A percentile compares a stretch with the other conserved stretches of the same genome.
These are phyloP conservation scores for Hedychridium roseum DNA, from an alignment of 2,888 invertebrate genomes.

Conservation along the genomic window DNA sequence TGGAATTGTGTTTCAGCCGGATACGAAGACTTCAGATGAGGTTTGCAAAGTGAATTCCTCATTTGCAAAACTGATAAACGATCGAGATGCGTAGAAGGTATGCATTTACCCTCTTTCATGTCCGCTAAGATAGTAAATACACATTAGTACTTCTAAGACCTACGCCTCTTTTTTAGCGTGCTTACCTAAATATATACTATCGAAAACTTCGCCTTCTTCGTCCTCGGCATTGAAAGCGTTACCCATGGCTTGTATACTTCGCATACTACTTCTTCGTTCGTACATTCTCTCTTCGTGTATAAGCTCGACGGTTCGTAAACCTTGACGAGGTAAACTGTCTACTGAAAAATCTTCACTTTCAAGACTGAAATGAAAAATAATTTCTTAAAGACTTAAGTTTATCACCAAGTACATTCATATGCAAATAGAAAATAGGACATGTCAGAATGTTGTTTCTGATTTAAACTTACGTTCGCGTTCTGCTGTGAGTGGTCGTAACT, in stretches of 20 bases:
- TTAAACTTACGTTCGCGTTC: slow-evolving; percentile 41
- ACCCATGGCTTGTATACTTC: slow-evolving; percentile 57
- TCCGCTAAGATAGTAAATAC: slow-evolving; percentile 49
- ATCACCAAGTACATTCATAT: background rate
- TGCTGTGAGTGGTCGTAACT: slow-evolving; percentile 26
- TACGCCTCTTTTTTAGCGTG: background rate
- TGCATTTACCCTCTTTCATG: slow-evolving; percentile 68
- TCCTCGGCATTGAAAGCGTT: slow-evolving; percentile 70
- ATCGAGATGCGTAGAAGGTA: slow-evolving; percentile 51
- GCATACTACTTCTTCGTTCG: slow-evolving; percentile 51
- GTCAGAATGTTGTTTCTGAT: background rate
- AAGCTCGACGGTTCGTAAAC: too few species aligned
- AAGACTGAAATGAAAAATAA: slow-evolving; percentile 32
- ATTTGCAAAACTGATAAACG: slow-evolving; percentile 77
- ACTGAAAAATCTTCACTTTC: slow-evolving; percentile 41
- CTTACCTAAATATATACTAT: slow-evolving; percentile 75
- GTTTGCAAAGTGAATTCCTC: slow-evolving; percentile 84
- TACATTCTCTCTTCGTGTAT: slow-evolving; percentile 46
- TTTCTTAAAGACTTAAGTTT: slow-evolving; percentile 10
- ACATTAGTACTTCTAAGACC: slow-evolving; percentile 1
- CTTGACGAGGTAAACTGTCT: slow-evolving; percentile 17
- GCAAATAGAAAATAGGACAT: slow-evolving; percentile 4
- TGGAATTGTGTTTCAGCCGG: slow-evolving; percentile 82
- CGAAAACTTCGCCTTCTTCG: slow-evolving; percentile 86
- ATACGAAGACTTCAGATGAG: slow-evolving; percentile 85